These are phyloP conservation scores for Melanitta fusca DNA, from an alignment of 2,797 vertebrate genomes.

Conservation along the genomic window DNA sequence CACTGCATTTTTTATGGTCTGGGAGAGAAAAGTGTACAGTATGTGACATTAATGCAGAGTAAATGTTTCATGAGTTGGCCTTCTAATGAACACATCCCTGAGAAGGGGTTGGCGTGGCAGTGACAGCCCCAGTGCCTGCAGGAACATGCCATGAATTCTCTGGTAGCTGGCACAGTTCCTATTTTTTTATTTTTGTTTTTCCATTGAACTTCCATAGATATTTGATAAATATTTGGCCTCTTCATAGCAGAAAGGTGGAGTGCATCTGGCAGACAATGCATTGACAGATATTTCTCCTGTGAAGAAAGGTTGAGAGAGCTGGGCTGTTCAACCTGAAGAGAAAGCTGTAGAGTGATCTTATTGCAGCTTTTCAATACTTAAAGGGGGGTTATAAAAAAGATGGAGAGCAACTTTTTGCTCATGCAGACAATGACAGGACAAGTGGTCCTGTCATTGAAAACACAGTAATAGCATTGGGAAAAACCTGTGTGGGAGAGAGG, in stretches of 20 bases:
- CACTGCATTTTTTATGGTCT: constrained; percentile 1
- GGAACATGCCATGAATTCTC: not conserved
- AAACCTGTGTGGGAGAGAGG: not conserved
- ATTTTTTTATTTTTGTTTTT: not conserved
- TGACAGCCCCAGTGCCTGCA: not conserved
- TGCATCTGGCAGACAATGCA: not conserved
- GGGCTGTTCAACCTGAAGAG: too few species aligned
- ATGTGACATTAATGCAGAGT: not conserved
- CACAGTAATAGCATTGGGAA: not conserved
- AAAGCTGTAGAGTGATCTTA: too few species aligned
- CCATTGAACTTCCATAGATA: not conserved
- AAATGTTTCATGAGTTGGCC: constrained; percentile 20
- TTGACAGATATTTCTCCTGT: not conserved
- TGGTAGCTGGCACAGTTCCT: not conserved
- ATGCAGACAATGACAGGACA: too few species aligned
- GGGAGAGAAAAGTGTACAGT: not conserved
- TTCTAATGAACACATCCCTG: not conserved
- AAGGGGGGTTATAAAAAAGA: too few species aligned
- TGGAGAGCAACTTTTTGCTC: too few species aligned
- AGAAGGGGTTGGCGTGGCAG: not conserved
- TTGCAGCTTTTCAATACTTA: too few species aligned
- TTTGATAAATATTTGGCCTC: not conserved
- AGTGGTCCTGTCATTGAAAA: not conserved
- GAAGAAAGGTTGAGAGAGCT: too few species aligned
- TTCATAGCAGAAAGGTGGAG: not conserved